Conservation (phyloP, 2,888 invertebrate species). For the Cyaniris semiargus region DNA sequence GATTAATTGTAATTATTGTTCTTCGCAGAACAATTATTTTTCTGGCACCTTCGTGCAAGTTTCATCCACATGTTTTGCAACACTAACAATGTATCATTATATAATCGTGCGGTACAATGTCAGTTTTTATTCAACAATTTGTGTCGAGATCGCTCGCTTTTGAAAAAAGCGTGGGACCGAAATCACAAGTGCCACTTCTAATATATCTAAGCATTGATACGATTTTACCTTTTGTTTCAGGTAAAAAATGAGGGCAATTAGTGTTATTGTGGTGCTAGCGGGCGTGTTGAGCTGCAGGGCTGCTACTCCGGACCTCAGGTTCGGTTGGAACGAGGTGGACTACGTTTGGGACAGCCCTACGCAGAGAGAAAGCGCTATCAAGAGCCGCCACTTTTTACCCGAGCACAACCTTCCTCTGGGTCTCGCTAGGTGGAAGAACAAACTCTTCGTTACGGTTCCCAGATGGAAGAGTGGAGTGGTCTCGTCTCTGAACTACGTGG, state of each 20-base stretch:
- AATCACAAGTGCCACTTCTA: neutral
- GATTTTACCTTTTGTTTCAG: slow-evolving; percentile 44
- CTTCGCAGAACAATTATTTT: slow-evolving; percentile 16
- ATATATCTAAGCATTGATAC: slow-evolving; percentile 19
- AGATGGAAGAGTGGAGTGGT: slow-evolving; percentile 86
- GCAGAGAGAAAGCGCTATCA: slow-evolving; percentile 81
- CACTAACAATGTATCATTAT: slow-evolving; percentile 26
- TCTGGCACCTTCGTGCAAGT: slow-evolving; percentile 8
- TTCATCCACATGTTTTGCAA: slow-evolving; percentile 21
- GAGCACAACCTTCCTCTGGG: slow-evolving; percentile 86
- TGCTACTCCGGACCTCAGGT: slow-evolving; percentile 81
- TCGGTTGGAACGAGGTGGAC: slow-evolving; percentile 85
- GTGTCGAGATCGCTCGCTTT: slow-evolving; percentile 15
- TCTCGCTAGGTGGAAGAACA: slow-evolving; percentile 85
- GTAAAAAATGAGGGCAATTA: slow-evolving; percentile 48
- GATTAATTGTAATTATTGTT: neutral
- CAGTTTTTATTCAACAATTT: slow-evolving; percentile 32
- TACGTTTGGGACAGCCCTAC: slow-evolving; percentile 84
- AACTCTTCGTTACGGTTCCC: slow-evolving; percentile 85
- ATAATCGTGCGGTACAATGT: slow-evolving; percentile 26
- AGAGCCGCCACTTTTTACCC: slow-evolving; percentile 80
- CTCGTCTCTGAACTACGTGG: slow-evolving; percentile 84
- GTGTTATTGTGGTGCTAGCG: slow-evolving; percentile 54
- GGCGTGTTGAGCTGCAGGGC: slow-evolving; percentile 57
- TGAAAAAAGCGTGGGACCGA: slow-evolving; percentile 32